A percentile compares a stretch with the other conserved stretches of the same genome.
These are phyloP conservation scores for Chymomyza costata DNA, from an alignment of 1,140 invertebrate genomes.

Conservation along the genomic window DNA sequence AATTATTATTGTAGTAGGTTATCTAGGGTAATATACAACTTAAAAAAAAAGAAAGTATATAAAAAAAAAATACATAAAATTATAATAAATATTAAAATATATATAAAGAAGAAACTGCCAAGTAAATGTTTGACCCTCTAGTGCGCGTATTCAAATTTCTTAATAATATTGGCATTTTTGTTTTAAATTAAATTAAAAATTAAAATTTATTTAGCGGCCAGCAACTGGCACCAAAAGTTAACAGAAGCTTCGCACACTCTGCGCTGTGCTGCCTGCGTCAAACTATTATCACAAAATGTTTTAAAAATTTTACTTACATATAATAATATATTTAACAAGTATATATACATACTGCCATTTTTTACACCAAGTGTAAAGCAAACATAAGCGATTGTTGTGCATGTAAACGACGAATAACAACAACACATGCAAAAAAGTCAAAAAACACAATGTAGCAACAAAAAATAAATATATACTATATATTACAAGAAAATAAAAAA, in stretches of 20 bases:
- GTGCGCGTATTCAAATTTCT: constrained; percentile 25
- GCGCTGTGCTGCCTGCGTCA: constrained; percentile 44
- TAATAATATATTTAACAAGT: constrained; percentile 52
- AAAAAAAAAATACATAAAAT: constrained; percentile 23
- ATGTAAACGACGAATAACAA: constrained; percentile 18
- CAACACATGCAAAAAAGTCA: constrained; percentile 21
- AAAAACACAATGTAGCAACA: too few relatives aligned
- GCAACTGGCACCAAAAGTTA: constrained; percentile 27
- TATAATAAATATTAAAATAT: constrained; percentile 23
- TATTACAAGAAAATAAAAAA: too few relatives aligned
- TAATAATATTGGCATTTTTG: constrained; percentile 11
- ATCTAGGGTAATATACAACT: constrained; percentile 58
- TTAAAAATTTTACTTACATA: too few relatives aligned
- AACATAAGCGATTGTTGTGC: constrained; percentile 31
- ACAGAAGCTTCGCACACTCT: constrained; percentile 40
- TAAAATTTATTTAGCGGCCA: constrained; percentile 14
- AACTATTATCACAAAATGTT: constrained; percentile 58
- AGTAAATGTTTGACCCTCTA: constrained; percentile 65
- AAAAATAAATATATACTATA: too few relatives aligned
- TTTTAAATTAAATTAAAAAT: constrained; percentile 9
- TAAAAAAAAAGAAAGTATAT: constrained; percentile 32
- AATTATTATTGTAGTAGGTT: constrained; percentile 70
- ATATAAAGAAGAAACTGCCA: constrained; percentile 51
- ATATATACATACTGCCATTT: constrained; percentile 69
- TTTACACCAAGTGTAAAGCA: constrained; percentile 57